A percentile compares a stretch with the other conserved stretches of the same genome.
Evolutionary conservation across 2,888 invertebrate genomes (phyloP).

Genomic region (Colostygia pectinataria): DNA sequence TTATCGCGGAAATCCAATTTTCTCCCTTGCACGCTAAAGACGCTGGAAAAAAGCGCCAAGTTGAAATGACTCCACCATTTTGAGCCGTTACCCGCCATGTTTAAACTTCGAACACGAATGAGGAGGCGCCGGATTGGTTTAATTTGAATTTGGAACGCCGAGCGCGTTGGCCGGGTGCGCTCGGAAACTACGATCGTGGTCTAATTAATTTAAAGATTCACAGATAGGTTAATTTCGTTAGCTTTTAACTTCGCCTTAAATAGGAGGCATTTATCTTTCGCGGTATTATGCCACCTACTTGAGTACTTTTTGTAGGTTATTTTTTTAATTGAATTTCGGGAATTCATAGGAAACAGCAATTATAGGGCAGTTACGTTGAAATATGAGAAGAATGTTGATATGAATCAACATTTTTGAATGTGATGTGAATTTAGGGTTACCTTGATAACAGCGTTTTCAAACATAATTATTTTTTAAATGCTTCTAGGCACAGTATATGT

Average conservation of each 20-base stretch:
- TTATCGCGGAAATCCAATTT: slow-evolving; percentile 83
- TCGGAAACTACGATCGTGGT: slow-evolving; percentile 56
- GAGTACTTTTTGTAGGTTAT: slow-evolving; percentile 30
- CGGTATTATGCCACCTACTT: slow-evolving; percentile 63
- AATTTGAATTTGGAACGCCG: slow-evolving; percentile 81
- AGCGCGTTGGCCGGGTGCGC: slow-evolving; percentile 53
- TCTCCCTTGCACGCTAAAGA: slow-evolving; percentile 82
- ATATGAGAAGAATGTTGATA: slow-evolving; percentile 24
- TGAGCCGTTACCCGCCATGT: slow-evolving; percentile 78
- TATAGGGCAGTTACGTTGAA: slow-evolving; percentile 28
- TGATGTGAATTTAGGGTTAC: slow-evolving; percentile 19
- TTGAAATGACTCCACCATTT: slow-evolving; percentile 80
- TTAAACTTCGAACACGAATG: slow-evolving; percentile 79
- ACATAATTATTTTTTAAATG: too few relatives aligned
- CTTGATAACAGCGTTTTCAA: not conserved
- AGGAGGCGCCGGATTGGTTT: slow-evolving; percentile 83
- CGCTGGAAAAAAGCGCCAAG: slow-evolving; percentile 81
- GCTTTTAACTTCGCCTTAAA: slow-evolving; percentile 67
- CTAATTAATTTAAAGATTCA: slow-evolving; percentile 81
- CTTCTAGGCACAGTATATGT: too few relatives aligned
- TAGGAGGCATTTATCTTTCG: slow-evolving; percentile 64
- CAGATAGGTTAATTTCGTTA: slow-evolving; percentile 80
- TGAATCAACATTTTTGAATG: slow-evolving; percentile 24
- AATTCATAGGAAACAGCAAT: slow-evolving; percentile 31
- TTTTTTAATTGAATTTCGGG: slow-evolving; percentile 35